Evolutionary conservation across 2,888 invertebrate genomes (phyloP).

Genomic region (Limenitis camilla): DNA sequence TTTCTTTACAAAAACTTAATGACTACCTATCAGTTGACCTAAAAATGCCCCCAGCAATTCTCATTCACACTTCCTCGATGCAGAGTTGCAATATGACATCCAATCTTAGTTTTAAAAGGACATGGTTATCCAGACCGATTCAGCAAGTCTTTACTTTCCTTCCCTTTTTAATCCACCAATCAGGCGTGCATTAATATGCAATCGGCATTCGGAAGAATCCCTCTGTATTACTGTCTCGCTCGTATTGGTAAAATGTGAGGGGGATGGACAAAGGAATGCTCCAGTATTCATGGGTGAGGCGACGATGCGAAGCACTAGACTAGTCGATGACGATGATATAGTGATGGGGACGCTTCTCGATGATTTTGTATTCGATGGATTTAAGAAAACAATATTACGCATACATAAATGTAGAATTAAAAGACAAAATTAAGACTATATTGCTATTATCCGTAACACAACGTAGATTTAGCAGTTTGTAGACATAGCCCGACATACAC

Average conservation of each 20-base stretch:
- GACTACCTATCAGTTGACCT: too few species aligned
- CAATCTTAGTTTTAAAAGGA: conserved; percentile 7
- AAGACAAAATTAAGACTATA: too few species aligned
- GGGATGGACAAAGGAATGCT: conserved; percentile 51
- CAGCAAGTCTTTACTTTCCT: conserved; percentile 13
- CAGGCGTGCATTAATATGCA: conserved; percentile 30
- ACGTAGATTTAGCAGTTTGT: too few species aligned
- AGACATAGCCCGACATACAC: too few species aligned
- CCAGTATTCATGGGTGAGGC: conserved; percentile 64
- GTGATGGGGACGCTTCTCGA: conserved; percentile 28
- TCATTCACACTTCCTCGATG: neutral
- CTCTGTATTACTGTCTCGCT: conserved; percentile 32
- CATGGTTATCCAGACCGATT: conserved; percentile 16
- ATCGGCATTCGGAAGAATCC: conserved; percentile 29
- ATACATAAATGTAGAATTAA: too few species aligned
- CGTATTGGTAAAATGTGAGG: conserved; percentile 33
- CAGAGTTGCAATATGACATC: neutral
- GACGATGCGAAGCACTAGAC: conserved; percentile 63
- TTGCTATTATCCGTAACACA: too few species aligned
- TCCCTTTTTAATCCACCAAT: conserved; percentile 30
- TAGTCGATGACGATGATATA: conserved; percentile 66
- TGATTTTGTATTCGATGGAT: conserved; percentile 14
- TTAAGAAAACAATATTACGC: neutral
- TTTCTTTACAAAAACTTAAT: too few species aligned
- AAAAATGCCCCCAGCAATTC: too few species aligned